These are phyloP conservation scores for Lycocerus yunnanus DNA, from an alignment of 2,888 invertebrate species.

Conservation along the genomic window DNA sequence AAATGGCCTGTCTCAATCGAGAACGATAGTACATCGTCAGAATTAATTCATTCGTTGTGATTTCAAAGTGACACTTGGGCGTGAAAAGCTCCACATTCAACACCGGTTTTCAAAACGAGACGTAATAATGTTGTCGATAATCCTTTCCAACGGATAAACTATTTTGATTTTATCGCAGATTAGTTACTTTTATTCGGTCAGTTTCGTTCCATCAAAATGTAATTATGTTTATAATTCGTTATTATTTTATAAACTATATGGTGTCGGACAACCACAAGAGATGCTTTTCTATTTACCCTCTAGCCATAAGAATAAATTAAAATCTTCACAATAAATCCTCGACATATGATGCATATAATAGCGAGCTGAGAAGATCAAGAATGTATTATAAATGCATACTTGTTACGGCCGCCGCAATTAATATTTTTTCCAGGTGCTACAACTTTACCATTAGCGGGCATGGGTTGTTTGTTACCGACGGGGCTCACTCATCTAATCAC, in stretches of 20 bases:
- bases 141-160: slow-evolving; percentile 18
- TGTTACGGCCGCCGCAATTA: slow-evolving; percentile 48
- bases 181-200: slow-evolving; percentile 40
- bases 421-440: slow-evolving; percentile 47
- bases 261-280: slow-evolving; percentile 49
- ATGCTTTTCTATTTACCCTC: slow-evolving; percentile 49
- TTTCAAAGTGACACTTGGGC: slow-evolving; percentile 28
- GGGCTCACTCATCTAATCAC: slow-evolving; percentile 45
- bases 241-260: slow-evolving; percentile 45
- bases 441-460: slow-evolving; percentile 41
- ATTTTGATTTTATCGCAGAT: slow-evolving; percentile 26
- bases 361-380: slow-evolving; percentile 44
- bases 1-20: slow-evolving; percentile 28
- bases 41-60: slow-evolving; percentile 35
- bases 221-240: slow-evolving; percentile 51
- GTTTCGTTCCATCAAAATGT: slow-evolving; percentile 50
- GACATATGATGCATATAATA: slow-evolving; percentile 50
- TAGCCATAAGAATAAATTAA: slow-evolving; percentile 53
- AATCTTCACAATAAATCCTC: slow-evolving; percentile 55
- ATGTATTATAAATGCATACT: slow-evolving; percentile 51
- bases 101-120: slow-evolving; percentile 20
- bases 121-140: slow-evolving; percentile 24
- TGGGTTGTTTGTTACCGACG: slow-evolving; percentile 18
- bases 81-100: slow-evolving; percentile 24
- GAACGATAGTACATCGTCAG: slow-evolving; percentile 23